phyloP scores from a whole-genome alignment of 2,113 vertebrate species.

The Poeciliopsis prolifica region DNA sequence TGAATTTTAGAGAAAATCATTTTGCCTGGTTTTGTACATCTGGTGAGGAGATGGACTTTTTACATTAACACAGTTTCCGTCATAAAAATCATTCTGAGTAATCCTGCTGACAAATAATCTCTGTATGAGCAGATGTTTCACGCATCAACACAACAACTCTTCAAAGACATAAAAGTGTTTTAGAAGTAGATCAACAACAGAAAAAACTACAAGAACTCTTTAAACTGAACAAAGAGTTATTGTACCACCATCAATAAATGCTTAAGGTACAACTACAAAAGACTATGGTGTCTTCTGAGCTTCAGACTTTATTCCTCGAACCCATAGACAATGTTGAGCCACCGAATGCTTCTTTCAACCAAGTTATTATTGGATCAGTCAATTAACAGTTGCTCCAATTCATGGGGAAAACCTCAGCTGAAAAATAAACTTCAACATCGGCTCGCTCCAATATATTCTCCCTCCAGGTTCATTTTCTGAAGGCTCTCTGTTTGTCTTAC shows the following conservation, averaged over 20 bases:
- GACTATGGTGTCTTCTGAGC: neutral
- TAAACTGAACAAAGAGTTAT: neutral
- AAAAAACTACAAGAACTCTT: neutral
- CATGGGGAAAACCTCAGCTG: neutral
- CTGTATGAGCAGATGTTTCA: neutral
- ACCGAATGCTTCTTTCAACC: neutral
- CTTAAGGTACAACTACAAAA: neutral
- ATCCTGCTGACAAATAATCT: neutral
- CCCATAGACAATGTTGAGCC: neutral
- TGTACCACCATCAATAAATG: neutral
- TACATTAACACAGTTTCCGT: neutral
- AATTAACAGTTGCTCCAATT: conserved; percentile 23
- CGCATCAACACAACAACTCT: neutral
- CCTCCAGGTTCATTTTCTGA: conserved; percentile 32
- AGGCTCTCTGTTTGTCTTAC: conserved; percentile 48
- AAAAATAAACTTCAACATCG: conserved; percentile 11
- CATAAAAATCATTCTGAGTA: neutral
- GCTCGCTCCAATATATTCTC: conserved; percentile 20
- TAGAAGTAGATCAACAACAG: neutral
- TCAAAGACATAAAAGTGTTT: neutral
- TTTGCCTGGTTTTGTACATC: neutral
- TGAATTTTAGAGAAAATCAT: neutral
- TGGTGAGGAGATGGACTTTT: neutral
- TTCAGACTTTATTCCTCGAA: neutral
- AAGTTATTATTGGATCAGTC: conserved; percentile 26